A percentile compares a stretch with the other conserved stretches of the same genome.
Evolutionary conservation across 2,888 invertebrate genomes (phyloP).

Genomic region (Acrocera orbiculus): DNA sequence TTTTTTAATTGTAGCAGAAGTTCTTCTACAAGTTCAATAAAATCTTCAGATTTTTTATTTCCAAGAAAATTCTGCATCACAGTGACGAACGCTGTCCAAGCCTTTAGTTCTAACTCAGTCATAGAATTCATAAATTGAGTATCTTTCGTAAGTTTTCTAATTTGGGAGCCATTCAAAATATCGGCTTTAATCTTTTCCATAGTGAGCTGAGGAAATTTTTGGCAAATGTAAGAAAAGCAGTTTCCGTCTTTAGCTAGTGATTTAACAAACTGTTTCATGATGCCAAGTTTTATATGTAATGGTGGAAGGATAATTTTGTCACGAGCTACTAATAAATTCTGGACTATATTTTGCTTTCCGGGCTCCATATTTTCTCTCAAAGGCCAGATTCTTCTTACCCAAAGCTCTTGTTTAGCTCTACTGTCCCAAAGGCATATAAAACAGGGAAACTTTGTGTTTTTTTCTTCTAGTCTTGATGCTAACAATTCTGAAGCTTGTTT

Average conservation of each 20-base stretch:
- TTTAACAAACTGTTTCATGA: no score
- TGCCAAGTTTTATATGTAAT: no score
- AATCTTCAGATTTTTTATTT: neutral
- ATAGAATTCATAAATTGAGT: slow-evolving; percentile 3
- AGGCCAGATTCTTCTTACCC: no score
- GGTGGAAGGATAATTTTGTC: neutral
- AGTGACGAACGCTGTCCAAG: no score
- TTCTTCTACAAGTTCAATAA: neutral
- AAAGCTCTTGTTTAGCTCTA: no score
- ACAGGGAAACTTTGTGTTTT: neutral
- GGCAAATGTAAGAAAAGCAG: neutral
- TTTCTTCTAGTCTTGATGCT: slow-evolving; percentile 8
- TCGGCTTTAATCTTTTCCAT: slow-evolving; percentile 9
- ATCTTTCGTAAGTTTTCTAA: slow-evolving; percentile 7
- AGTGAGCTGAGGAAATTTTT: slow-evolving; percentile 1
- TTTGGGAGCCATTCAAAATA: slow-evolving; percentile 10
- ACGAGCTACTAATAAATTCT: slow-evolving; percentile 4
- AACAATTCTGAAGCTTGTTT: no score
- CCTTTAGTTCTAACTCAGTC: neutral
- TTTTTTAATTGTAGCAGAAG: slow-evolving; percentile 1
- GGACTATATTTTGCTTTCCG: no score
- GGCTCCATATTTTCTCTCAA: slow-evolving; percentile 1
- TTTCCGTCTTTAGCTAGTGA: neutral
- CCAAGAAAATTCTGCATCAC: neutral
- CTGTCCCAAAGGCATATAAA: no score